Evolutionary conservation across 2,888 invertebrate genomes (phyloP), one percentile per base, ranked within the genome.

Genomic region (Eupithecia subumbrata): DNA sequence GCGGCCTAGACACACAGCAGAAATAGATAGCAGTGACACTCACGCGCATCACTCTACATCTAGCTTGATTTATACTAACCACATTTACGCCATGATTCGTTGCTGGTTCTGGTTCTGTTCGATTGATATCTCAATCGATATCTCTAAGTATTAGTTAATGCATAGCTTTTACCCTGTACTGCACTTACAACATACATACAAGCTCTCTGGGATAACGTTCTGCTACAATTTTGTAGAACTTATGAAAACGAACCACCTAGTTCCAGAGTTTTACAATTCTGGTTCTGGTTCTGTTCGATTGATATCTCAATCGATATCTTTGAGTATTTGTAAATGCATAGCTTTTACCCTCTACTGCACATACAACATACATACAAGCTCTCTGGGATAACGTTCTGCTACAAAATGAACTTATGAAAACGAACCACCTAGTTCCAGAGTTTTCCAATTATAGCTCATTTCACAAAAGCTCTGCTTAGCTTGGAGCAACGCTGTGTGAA

Each of bases 1-100:
- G 75, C 78, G 85, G 82, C 84, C 84, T 85, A 85, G 84, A 85
- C 84, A 82, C 76, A 78, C 74, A 71, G 77, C 81, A 80, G 77
- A 82, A 84, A 84, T 84, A 84, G 81, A 79, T 76, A 78, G 75
- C 77, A 78, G 81, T 80, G 82, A 81, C 82, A 83, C 79, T 80
- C 80, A 71, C 76, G 78, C 80, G 77, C 78, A 76, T 79, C 78
- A 68, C 70, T 76, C 69, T 70, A 64, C 66, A 56, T 73, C 30
- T 66, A 25, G 67, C 25, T 56, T 70, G 66, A 71, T 76, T 72
- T 69, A 52, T 71, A 69, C 43, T 14, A 30, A 22, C 56, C 12
- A 25, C 30, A 66, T 71, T 52, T 45, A 69, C 48, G 45, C 45
- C 37, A 67, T 40, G 43, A 40, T 74, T 25, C 9, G 16, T 34